Evolutionary conservation across 2,797 vertebrate genomes (phyloP), one percentile per base, ranked within the genome.

Genomic region (Leptodactylus fallax): DNA sequence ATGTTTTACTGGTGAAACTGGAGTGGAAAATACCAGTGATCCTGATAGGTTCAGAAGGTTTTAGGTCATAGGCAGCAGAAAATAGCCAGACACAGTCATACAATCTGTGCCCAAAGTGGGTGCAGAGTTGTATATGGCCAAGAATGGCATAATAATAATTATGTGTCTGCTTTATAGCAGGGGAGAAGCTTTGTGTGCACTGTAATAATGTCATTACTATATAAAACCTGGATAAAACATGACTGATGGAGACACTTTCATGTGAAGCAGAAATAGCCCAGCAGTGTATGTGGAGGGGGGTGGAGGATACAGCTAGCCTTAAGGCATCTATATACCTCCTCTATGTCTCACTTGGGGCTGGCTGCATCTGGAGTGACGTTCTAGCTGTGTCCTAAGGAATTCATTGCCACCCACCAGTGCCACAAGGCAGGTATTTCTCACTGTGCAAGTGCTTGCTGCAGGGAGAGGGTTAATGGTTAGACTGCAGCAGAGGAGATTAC

Each of bases 341-440:
- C 82, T 69, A 81, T 77, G n/a, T 85, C 79, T 76, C 79, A 86
- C 87, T 89, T 89, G 79, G 78, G 49, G 58, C 83, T 85, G 77
- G 23, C 77, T 81, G 82, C 71, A 78, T 78, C 79, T 82, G 88
- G 84, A 83, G 79, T 89, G 88, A 89, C 72, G 60, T 79, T 8
- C 55, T 23, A 72, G 87, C 81, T 79, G 49, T 69, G 60, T 82
- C 87, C 87, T 58, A 9, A 67, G 72, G 72, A 83, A 78, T 71
- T 56, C 53, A 49, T 47, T 80, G 27, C 13, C 69, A 53, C 25
- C 9, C 71, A 58, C 49, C 79, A 85, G 77, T 56, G 49, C 55
- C 79, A 85, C 53, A 47, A 82, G 80, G 80, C 87, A 88, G 82
- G 82, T 83, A 56, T 83, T 36, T 76, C 17, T 67, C 19, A 53